Conservation (phyloP, 1,140 invertebrate species). For the Diabrotica virgifera region DNA sequence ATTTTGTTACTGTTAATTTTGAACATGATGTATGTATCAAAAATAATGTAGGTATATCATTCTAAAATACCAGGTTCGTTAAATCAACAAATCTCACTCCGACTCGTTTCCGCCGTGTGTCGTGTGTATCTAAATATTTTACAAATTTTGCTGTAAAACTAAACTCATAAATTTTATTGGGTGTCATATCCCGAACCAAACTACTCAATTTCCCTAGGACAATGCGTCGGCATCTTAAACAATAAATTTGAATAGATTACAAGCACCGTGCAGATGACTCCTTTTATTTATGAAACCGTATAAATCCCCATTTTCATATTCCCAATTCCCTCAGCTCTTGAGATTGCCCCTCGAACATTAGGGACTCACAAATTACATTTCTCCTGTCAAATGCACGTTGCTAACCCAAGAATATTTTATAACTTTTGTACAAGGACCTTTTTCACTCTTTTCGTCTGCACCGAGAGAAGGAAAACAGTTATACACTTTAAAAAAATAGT, state of each 20-base stretch:
- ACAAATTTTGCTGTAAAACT: no score
- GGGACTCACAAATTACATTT: constrained; percentile 37
- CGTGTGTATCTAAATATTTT: no score
- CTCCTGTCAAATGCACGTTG: constrained; percentile 36
- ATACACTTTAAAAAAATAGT: not conserved
- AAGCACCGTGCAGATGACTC: constrained; percentile 5
- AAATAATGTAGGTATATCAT: no score
- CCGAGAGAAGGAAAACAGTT: not conserved
- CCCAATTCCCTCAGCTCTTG: constrained; percentile 34
- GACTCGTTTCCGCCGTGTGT: no score
- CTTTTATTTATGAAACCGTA: constrained; percentile 31
- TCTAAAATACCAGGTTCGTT: no score
- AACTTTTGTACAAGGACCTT: constrained; percentile 19
- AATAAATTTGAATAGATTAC: constrained; percentile 17
- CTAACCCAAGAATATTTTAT: constrained; percentile 35
- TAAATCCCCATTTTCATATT: constrained; percentile 40
- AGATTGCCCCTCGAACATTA: constrained; percentile 32
- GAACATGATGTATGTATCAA: no score
- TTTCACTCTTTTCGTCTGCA: constrained; percentile 6
- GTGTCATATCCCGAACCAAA: not conserved
- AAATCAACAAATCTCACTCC: no score
- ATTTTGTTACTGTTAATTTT: no score
- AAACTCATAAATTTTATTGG: not conserved
- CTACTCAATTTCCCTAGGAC: not conserved
- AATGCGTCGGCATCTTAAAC: not conserved